Evolutionary conservation across 2,888 invertebrate genomes (phyloP), one percentile per base, ranked within the genome.

Genomic region (Gymnosoma rotundatum): DNA sequence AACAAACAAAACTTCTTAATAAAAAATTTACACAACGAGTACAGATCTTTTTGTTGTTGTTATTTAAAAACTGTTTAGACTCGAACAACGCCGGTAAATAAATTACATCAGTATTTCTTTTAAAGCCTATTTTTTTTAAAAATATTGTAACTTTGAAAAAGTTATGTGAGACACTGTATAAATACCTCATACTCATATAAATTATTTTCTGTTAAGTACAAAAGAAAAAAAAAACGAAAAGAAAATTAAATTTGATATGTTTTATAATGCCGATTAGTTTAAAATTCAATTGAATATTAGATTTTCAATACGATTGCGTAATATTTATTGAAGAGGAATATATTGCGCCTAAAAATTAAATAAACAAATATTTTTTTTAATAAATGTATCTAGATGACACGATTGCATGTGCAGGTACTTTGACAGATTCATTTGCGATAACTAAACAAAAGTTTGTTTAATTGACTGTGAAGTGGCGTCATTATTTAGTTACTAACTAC

Each of bases 371-470:
- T 7, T 12, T 18, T 16, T 2, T n/a, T 20, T 25, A 14, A 8
- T 7, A 32, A 20, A 60, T 14, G 45, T 73, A 74, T 56, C 32
- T 32, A 45, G 9, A 64, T 56, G 20, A 45, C 20, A 48, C 12
- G 18, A 16, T 56, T 52, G 18, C 18, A 50, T 16, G 50, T 50
- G 5, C 16, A 36, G 32, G 4, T 48, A 45, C 20, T 48, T 48
- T 75, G 58, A 50, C 48, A 52, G 16, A 58, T 76, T 58, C 36
- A 58, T 58, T 64, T 75, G 48, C 72, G 58, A 25, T 52, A 72
- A 64, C 21, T 8, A 18, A 73, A 73, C 32, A 32, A 32, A 32
- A 32, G 32, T 32, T 32, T 56, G 64, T 60, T 50, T 54, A 79
- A 64, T 79, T 79, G 20, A 36, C 52, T 60, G 36, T 60, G 9